phyloP scores from a whole-genome alignment of 2,113 vertebrate species.

The Scatophagus argus region DNA sequence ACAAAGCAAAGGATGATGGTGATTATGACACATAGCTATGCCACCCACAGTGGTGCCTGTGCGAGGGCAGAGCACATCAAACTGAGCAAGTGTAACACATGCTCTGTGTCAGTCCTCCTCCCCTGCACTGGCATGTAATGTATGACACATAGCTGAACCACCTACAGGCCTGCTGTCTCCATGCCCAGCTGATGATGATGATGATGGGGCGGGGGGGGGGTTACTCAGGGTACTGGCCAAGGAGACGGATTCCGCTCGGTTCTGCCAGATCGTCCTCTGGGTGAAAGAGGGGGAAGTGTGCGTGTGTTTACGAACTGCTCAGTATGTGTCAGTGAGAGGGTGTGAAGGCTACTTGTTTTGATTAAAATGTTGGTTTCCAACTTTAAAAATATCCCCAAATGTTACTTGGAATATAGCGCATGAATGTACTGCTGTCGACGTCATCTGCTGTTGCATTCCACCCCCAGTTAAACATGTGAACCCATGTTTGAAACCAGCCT shows the following conservation, averaged over 20 bases:
- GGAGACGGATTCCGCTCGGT: slow-evolving; percentile 40
- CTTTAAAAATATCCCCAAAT: slow-evolving; percentile 59
- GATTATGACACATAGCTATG: slow-evolving; percentile 83
- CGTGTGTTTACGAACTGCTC: slow-evolving; percentile 37
- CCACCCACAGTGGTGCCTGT: slow-evolving; percentile 81
- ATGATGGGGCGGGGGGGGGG: not conserved
- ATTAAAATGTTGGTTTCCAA: slow-evolving; percentile 44
- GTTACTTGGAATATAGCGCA: slow-evolving; percentile 26
- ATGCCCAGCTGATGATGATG: slow-evolving; percentile 63
- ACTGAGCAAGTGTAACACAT: slow-evolving; percentile 82
- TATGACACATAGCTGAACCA: slow-evolving; percentile 81
- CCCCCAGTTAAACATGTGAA: slow-evolving; percentile 49
- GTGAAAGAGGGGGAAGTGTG: slow-evolving; percentile 24
- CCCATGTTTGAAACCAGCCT: slow-evolving; percentile 39
- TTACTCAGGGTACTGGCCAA: slow-evolving; percentile 18
- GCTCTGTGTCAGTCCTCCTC: slow-evolving; percentile 82
- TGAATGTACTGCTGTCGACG: slow-evolving; percentile 16
- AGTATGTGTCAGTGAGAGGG: slow-evolving; percentile 18
- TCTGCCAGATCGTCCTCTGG: slow-evolving; percentile 34
- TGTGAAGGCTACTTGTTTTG: slow-evolving; percentile 16
- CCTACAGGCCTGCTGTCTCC: slow-evolving; percentile 82
- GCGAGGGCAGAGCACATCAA: slow-evolving; percentile 81
- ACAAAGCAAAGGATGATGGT: slow-evolving; percentile 77
- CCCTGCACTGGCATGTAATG: slow-evolving; percentile 82
- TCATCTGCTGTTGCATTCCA: slow-evolving; percentile 43